Percentiles rank a stretch among this genome's conserved stretches.
These are phyloP conservation scores for Amphiprion percula DNA, from an alignment of 2,113 vertebrate genomes.

Conservation along the genomic window DNA sequence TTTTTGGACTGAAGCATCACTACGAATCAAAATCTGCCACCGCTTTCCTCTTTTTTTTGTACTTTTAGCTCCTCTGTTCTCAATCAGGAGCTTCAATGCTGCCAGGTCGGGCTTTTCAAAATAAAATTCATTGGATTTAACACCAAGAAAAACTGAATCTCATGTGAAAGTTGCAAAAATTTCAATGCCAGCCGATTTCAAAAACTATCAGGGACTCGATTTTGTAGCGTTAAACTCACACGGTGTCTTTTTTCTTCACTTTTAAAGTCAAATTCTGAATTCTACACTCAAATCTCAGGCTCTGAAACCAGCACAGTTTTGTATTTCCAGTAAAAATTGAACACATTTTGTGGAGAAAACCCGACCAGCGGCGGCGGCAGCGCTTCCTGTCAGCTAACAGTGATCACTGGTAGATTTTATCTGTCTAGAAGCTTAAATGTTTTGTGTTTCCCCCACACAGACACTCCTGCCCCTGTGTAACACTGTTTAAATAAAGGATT, in stretches of 20 bases:
- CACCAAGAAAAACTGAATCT: too few species aligned
- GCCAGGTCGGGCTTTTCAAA: constrained; percentile 50
- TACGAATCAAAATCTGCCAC: constrained; percentile 46
- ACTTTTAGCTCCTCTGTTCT: constrained; percentile 38
- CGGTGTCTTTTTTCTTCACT: neutral
- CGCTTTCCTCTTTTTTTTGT: constrained; percentile 33
- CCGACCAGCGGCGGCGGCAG: constrained; percentile 41
- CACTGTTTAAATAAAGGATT: constrained; percentile 98
- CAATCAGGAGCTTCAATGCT: constrained; percentile 48
- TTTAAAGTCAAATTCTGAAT: neutral
- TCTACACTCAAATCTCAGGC: constrained; percentile 33
- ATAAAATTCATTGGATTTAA: neutral
- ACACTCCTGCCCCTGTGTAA: constrained; percentile 84
- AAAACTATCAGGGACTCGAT: constrained; percentile 26
- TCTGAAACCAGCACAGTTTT: constrained; percentile 62
- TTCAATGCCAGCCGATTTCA: constrained; percentile 46
- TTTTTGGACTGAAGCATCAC: constrained; percentile 48
- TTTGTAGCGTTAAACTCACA: neutral
- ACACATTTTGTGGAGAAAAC: neutral
- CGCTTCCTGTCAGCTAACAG: constrained; percentile 53
- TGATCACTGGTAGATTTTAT: constrained; percentile 83
- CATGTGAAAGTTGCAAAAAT: neutral
- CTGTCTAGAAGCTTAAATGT: constrained; percentile 87
- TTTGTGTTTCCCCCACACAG: constrained; percentile 81
- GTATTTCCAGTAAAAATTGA: constrained; percentile 26